Conservation (phyloP, 2,888 invertebrate species). For the Asteroscopus sphinx region DNA sequence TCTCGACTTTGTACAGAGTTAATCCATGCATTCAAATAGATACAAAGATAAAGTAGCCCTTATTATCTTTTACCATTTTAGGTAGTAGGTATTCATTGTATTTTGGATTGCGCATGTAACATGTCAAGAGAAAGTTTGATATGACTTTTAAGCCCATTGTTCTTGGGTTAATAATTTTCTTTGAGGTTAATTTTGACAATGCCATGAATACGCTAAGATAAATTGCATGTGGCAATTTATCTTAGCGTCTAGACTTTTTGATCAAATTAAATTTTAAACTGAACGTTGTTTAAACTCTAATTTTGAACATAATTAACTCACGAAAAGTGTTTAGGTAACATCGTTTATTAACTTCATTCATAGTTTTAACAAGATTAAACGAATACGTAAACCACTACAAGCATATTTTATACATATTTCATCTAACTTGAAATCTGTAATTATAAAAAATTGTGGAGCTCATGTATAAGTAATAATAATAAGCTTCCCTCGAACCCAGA, state of each 20-base stretch:
- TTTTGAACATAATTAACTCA: neutral
- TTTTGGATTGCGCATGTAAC: neutral
- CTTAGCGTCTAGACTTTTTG: too few species aligned
- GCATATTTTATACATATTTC: constrained; percentile 2
- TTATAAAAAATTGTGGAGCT: too few species aligned
- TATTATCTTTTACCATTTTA: neutral
- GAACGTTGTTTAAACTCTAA: too few species aligned
- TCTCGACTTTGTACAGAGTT: constrained; percentile 4
- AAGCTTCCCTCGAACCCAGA: too few species aligned
- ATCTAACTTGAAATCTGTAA: constrained; percentile 10
- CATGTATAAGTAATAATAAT: too few species aligned
- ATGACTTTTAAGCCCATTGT: constrained; percentile 63
- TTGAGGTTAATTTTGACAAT: neutral
- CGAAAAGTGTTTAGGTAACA: constrained; percentile 2
- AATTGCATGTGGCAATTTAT: too few species aligned
- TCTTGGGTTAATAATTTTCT: constrained; percentile 27
- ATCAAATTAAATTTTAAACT: too few species aligned
- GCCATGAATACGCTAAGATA: too few species aligned
- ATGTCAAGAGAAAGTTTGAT: constrained; percentile 65
- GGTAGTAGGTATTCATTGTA: neutral
- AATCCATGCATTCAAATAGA: constrained; percentile 5
- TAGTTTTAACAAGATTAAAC: constrained; percentile 12
- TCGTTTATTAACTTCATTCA: constrained; percentile 5
- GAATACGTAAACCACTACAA: neutral
- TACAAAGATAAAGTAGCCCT: neutral